Percentiles rank a stretch among this genome's conserved stretches.
phyloP scores from a whole-genome alignment of 2,113 vertebrate genomes.

The Microtus pennsylvanicus region DNA sequence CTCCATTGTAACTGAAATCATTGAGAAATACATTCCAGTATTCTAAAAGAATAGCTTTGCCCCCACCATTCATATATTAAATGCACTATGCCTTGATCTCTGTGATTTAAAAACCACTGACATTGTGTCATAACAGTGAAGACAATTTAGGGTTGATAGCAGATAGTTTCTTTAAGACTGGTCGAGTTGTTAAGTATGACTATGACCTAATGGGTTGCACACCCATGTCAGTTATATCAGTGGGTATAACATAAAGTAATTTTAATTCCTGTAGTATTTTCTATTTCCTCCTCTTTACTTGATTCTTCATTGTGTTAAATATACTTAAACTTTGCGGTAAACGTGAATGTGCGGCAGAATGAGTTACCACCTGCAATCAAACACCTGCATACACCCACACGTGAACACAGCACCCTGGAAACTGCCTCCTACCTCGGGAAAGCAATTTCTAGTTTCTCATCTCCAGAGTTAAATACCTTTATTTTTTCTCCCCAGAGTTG shows the following conservation, averaged over 20 bases:
- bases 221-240: neutral
- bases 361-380: neutral
- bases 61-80: neutral
- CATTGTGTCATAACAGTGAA: neutral
- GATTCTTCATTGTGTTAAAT: slow-evolving; percentile 35
- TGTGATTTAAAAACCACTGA: neutral
- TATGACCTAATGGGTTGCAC: neutral
- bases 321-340: neutral
- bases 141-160: neutral
- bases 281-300: neutral
- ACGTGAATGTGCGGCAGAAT: neutral
- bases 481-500: neutral
- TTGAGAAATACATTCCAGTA: neutral
- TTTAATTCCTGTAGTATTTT: neutral
- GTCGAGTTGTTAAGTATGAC: neutral
- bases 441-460: neutral
- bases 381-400: neutral
- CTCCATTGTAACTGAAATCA: neutral
- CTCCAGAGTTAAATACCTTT: neutral
- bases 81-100: neutral
- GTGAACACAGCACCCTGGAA: neutral
- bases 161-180: neutral
- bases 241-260: neutral
- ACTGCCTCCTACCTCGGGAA: neutral
- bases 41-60: neutral